phyloP scores from a whole-genome alignment of 2,797 vertebrate species.

The Lerista edwardsae region DNA sequence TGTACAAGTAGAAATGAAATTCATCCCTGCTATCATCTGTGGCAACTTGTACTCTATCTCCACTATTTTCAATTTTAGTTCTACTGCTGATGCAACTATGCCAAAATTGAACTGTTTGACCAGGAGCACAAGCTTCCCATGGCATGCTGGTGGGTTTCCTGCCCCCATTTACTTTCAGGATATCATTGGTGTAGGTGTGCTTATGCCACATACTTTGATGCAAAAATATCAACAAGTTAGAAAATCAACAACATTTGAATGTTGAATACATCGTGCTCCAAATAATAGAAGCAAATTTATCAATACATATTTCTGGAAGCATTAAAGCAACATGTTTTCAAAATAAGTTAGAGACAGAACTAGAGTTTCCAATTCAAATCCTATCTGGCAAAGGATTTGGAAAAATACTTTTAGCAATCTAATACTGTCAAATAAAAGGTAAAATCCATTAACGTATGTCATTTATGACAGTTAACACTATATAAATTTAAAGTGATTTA shows the following conservation, averaged over 20 bases:
- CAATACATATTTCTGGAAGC: not conserved
- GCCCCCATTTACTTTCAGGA: too few relatives aligned
- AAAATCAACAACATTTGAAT: not conserved
- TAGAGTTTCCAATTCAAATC: not conserved
- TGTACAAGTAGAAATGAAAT: too few relatives aligned
- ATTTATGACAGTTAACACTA: slow-evolving; percentile 9
- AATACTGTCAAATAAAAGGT: not conserved
- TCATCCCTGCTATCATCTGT: too few relatives aligned
- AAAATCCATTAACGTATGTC: slow-evolving; percentile 2
- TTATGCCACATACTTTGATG: not conserved
- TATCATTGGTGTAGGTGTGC: too few relatives aligned
- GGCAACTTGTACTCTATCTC: too few relatives aligned
- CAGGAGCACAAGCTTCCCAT: too few relatives aligned
- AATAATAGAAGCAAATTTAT: not conserved
- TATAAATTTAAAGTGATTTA: slow-evolving; percentile 16
- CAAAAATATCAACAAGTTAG: not conserved
- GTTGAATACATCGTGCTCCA: not conserved
- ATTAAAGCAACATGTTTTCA: not conserved
- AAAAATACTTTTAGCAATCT: slow-evolving; percentile 21
- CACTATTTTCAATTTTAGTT: too few relatives aligned
- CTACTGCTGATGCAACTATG: too few relatives aligned
- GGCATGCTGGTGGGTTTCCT: too few relatives aligned
- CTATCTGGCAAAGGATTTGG: slow-evolving; percentile 11
- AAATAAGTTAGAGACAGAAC: not conserved
- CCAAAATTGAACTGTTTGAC: too few relatives aligned